These are phyloP conservation scores for Anguilla pacifica DNA, from an alignment of 2,797 vertebrate genomes.

Conservation along the genomic window DNA sequence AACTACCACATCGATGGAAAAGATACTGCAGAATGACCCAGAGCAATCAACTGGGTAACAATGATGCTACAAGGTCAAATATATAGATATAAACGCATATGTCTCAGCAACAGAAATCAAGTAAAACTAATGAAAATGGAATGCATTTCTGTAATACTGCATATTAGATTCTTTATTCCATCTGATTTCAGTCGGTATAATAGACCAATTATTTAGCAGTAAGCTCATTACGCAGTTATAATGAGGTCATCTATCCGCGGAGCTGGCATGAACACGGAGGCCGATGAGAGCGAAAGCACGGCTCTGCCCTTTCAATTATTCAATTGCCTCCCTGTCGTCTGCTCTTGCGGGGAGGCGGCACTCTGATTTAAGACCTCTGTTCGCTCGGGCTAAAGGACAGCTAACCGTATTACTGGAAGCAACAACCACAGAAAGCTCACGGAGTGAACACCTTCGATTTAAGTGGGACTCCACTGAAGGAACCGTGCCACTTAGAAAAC, in stretches of 20 bases:
- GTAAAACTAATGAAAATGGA: neutral
- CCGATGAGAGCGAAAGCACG: constrained; percentile 1
- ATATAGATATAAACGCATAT: neutral
- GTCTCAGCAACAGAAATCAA: neutral
- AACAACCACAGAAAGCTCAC: neutral
- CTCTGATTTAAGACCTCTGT: constrained; percentile 25
- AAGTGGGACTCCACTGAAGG: neutral
- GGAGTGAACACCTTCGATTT: neutral
- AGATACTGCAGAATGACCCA: neutral
- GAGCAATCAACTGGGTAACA: neutral
- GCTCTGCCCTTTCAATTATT: constrained; percentile 26
- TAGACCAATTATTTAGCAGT: constrained; percentile 3
- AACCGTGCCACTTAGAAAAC: neutral
- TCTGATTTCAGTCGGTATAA: neutral
- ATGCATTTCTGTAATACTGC: neutral
- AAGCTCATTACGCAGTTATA: constrained; percentile 3
- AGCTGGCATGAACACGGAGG: neutral
- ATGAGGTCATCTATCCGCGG: neutral
- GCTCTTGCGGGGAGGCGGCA: constrained; percentile 10
- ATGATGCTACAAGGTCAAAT: neutral
- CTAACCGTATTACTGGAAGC: neutral
- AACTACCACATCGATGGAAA: neutral
- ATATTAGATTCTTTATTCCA: neutral
- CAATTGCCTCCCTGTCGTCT: constrained; percentile 13
- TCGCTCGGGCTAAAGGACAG: constrained; percentile 5